Evolutionary conservation across 2,113 vertebrate genomes (phyloP), one percentile per base, ranked within the genome.

Genomic region (Passer domesticus): DNA sequence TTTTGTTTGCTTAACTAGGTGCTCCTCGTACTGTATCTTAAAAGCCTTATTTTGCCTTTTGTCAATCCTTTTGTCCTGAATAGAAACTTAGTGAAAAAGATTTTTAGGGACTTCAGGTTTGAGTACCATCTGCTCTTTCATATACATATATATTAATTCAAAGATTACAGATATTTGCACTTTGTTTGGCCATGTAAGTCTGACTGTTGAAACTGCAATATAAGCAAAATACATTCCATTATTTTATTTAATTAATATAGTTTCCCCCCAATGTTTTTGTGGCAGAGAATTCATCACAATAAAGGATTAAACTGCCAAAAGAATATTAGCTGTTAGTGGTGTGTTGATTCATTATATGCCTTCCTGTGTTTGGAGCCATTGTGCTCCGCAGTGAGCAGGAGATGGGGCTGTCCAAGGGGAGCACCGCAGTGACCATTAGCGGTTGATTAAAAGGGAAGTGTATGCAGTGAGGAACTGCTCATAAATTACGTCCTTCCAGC

Each of bases 311-410:
- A 90, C 73, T 93, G 85, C 84, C 90, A 87, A 39, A 93, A 83
- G 79, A 86, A 59, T 95, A 93, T 96, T 96, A 92, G 85, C 94
- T 95, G 93, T 78, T 93, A 90, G 93, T 75, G 60, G 63, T 75
- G 58, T 58, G 79, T 77, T 90, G 83, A 90, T 94, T 90, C 95
- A 86, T 93, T 94, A 80, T n/a, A 28, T 87, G 73, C 83, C n/a
- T 87, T 90, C 12, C 2, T 75, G 28, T 83, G 79, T 86, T 81
- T 56, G 60, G 92, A 80, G 56, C 89, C 88, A 70, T 37, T 84
- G 88, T 90, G 92, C 66, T 92, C 76, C 58, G 14, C 41, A 14
- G 66, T 1, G 11, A 86, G 83, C 64, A 74, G 83, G 92, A 93
- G 92, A 78, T 79, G 76, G 79, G 82, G 73, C 90, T 95, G 88